Conservation (phyloP, 2,797 vertebrate genomes). For the Sebastes goodei region DNA sequence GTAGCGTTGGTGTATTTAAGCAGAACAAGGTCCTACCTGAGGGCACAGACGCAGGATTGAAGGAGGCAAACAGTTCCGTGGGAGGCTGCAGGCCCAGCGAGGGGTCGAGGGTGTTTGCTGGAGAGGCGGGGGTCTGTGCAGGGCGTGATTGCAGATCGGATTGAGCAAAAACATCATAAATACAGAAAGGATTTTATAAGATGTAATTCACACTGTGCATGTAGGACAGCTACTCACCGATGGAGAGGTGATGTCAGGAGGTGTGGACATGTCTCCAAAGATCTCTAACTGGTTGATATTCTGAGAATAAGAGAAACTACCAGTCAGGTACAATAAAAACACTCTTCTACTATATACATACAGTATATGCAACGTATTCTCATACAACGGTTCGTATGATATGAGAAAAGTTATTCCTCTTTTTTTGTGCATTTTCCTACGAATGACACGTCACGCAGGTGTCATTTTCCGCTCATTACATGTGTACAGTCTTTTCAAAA, state of each 20-base stretch:
- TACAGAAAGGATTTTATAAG: not conserved
- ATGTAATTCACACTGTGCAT: not conserved
- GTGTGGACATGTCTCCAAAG: slow-evolving; percentile 99
- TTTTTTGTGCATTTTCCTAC: too few relatives aligned
- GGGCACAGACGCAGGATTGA: slow-evolving; percentile 96
- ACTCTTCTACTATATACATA: not conserved
- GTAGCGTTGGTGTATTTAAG: slow-evolving; percentile 39
- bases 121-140: slow-evolving; percentile 94
- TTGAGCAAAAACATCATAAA: slow-evolving; percentile 9
- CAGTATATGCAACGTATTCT: not conserved
- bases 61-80: slow-evolving; percentile 93
- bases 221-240: slow-evolving; percentile 87
- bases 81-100: slow-evolving; percentile 91
- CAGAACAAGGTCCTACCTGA: slow-evolving; percentile 88
- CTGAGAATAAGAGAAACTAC: slow-evolving; percentile 81
- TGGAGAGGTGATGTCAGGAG: slow-evolving; percentile 98
- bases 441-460: too few relatives aligned
- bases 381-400: too few relatives aligned
- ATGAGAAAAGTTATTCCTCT: too few relatives aligned
- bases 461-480: too few relatives aligned
- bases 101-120: slow-evolving; percentile 95
- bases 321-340: not conserved
- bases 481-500: too few relatives aligned
- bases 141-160: slow-evolving; percentile 4
- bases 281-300: slow-evolving; percentile 99